These are phyloP conservation scores for Delphinapterus leucas DNA, from an alignment of 2,113 vertebrate genomes.

Conservation along the genomic window DNA sequence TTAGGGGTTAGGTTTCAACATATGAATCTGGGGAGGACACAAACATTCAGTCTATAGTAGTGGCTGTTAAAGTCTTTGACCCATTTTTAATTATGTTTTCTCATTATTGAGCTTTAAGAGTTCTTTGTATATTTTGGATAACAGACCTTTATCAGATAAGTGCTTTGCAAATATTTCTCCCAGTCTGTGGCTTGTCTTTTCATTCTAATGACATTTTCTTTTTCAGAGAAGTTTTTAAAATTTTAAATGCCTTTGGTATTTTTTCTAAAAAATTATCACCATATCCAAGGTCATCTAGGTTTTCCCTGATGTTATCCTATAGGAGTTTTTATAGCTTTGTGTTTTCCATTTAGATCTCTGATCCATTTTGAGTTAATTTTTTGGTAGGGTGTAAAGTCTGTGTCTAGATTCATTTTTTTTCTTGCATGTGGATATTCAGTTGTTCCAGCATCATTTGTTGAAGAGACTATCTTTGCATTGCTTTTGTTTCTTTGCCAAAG, in stretches of 20 bases:
- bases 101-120: neutral
- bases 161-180: neutral
- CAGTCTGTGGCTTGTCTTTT: neutral
- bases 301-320: neutral
- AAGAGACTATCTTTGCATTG: neutral
- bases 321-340: neutral
- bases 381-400: neutral
- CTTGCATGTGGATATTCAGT: neutral
- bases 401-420: neutral
- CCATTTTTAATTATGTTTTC: neutral
- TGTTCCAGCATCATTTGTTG: neutral
- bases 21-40: neutral
- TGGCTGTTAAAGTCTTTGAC: neutral
- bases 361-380: neutral
- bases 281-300: neutral
- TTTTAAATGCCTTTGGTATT: neutral
- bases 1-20: neutral
- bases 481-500: neutral
- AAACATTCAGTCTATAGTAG: neutral
- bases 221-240: neutral
- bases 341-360: neutral
- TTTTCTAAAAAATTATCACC: neutral
- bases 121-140: neutral
- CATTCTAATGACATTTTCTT: neutral
- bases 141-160: neutral